A percentile compares a stretch with the other conserved stretches of the same genome.
Conservation (phyloP, 2,113 vertebrate genomes). For the crab-eating macaque (Macaca fascicularis) region T2T-MFA8v1.1 NC_088381.1:23584501-23585000, state of each 20-base stretch:
- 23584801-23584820: neutral
- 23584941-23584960: conserved; percentile 31
- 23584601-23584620: neutral
- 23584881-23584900: neutral
- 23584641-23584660: neutral
- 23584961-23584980: neutral
- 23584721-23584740: neutral
- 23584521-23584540: neutral
- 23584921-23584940: neutral
- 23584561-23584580: neutral
- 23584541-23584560: neutral
- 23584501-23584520: neutral
- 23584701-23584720: neutral
- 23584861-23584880: neutral
- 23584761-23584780: neutral
- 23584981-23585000: neutral
- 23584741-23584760: neutral
- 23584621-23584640: neutral
- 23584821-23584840: neutral
- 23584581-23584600: neutral
- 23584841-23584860: neutral
- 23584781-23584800: neutral
- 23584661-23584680: neutral
- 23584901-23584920: neutral
- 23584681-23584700: neutral